Evolutionary conservation across 2,113 vertebrate species (phyloP), one percentile per base, ranked within the genome.

Genomic region (Taurulus bubalis): DNA sequence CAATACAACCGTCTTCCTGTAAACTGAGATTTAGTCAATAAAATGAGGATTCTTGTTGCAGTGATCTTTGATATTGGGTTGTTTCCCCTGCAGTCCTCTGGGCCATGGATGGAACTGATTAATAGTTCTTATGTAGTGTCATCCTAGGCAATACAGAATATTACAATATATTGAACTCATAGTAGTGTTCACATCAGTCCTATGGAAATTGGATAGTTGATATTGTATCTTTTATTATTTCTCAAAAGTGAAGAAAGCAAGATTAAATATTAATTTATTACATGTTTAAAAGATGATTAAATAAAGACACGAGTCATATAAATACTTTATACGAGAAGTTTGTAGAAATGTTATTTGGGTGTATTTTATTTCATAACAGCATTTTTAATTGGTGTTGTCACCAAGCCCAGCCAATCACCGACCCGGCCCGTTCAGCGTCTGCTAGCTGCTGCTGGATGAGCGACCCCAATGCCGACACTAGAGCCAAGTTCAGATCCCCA

Each of bases 1-100:
- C 94, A 95, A 95, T 94, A 95, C 93, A 92, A 93, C 81, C 85
- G 95, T 96, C 95, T 96, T 95, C 94, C 95, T 95, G 93, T 95
- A 92, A 90, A 36, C 85, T 92, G 79, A 77, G 83, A 92, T 94
- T 95, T 91, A 94, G 90, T 94, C 88, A 87, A 93, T 94, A 93
- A 93, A 94, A 78, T 51, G 69, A 89, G 62, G 92, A 85, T 82
- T 85, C 45, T 77, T 86, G 81, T 83, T 87, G 71, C 58, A 74
- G 40, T 72, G 60, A 53, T 47, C 15, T 51, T 56, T 83, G 36
- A 3, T 22, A 22, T 49, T 49, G 20, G 1, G 6, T 51, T 51
- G 49, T 24, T 55, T 55, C 9, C 22, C 18, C 49, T 7, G 42
- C 3, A 45, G 47, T 20, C 47, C 18, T 49, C 47, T 20, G 47